phyloP scores from a whole-genome alignment of 2,113 vertebrate species.

The Muntiacus reevesi region DNA sequence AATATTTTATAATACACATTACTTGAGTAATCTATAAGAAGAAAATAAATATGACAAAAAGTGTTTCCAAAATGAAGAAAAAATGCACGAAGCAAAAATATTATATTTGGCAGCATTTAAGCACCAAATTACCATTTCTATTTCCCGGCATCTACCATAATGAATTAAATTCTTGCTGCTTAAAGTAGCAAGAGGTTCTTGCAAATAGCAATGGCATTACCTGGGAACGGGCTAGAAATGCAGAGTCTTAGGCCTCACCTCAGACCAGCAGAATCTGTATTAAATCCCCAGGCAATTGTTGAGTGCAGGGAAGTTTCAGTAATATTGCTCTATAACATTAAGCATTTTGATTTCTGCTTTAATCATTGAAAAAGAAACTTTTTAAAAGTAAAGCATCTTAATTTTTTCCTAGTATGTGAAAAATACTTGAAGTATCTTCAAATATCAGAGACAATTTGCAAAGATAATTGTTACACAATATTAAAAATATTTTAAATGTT shows the following conservation, averaged over 20 bases:
- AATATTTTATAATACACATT: neutral
- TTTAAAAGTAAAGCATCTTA: neutral
- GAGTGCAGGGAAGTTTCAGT: neutral
- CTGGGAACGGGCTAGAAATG: neutral
- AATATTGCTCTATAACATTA: neutral
- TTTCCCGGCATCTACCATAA: neutral
- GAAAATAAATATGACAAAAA: neutral
- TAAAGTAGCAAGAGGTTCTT: neutral
- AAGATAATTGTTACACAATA: neutral
- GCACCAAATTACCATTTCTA: neutral
- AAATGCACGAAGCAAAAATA: neutral
- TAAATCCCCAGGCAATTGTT: neutral
- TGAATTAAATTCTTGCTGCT: neutral
- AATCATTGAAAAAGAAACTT: neutral
- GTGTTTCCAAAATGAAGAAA: neutral
- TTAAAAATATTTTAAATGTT: neutral
- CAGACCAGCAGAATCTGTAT: neutral
- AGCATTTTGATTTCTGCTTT: neutral
- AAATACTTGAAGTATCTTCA: neutral
- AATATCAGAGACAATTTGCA: neutral
- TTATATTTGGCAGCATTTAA: neutral
- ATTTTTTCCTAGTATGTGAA: neutral
- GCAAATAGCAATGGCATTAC: neutral
- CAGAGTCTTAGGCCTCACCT: neutral
- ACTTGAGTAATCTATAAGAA: neutral